phyloP scores from a whole-genome alignment of 2,113 vertebrate genomes.

The Lasiurus cinereus region DNA sequence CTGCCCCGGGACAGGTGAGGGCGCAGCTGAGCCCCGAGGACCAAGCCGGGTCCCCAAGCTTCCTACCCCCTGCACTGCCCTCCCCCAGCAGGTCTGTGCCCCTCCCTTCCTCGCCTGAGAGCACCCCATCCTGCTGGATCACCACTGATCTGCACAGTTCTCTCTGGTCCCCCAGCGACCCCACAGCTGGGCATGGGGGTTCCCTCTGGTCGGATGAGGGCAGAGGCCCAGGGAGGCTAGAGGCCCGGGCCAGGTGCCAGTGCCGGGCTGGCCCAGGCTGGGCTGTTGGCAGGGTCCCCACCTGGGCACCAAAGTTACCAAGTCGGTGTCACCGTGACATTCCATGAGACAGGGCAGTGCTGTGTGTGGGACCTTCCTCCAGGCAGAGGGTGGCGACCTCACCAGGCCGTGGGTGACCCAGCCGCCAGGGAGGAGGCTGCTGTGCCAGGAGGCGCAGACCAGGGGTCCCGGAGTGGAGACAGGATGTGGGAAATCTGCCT shows the following conservation, averaged over 20 bases:
- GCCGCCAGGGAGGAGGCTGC: background rate
- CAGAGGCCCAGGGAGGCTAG: background rate
- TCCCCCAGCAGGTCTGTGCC: rapidly evolving
- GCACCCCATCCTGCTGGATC: too few relatives aligned
- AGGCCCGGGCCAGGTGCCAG: background rate
- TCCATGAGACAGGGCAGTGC: background rate
- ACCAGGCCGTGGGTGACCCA: background rate
- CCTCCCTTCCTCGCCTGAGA: background rate
- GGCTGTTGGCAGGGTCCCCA: background rate
- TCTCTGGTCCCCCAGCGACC: background rate
- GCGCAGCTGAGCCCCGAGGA: background rate
- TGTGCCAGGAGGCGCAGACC: background rate
- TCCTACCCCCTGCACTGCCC: background rate
- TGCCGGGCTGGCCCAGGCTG: background rate
- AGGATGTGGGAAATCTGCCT: background rate
- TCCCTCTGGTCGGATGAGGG: background rate
- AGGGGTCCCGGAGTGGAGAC: background rate
- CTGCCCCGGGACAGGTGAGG: background rate
- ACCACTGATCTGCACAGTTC: rapidly evolving
- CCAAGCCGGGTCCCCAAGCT: background rate
- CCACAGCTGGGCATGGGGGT: rapidly evolving
- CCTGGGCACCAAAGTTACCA: background rate
- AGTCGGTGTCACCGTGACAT: background rate
- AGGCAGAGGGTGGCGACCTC: background rate
- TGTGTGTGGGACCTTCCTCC: background rate